These are phyloP conservation scores for Ormyrus rosae DNA, from an alignment of 2,888 invertebrate genomes.

Conservation along the genomic window DNA sequence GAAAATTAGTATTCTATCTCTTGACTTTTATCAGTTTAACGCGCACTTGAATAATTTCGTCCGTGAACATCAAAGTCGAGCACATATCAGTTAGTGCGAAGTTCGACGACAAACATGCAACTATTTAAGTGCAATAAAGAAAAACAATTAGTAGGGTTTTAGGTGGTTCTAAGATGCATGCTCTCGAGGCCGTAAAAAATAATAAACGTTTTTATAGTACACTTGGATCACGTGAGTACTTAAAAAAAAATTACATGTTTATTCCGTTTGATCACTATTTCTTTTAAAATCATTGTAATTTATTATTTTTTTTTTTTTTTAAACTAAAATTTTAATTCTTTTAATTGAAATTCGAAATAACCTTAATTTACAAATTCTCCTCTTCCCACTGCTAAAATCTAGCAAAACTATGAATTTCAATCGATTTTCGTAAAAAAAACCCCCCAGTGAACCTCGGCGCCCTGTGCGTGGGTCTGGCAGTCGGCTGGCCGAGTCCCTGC, in stretches of 20 bases:
- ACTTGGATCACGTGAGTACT: slow-evolving; percentile 57
- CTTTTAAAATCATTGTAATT: no score
- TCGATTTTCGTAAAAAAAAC: no score
- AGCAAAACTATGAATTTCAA: no score
- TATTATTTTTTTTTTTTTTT: no score
- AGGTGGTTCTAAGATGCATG: slow-evolving; percentile 4
- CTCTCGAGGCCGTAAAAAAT: slow-evolving; percentile 6
- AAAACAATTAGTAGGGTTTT: slow-evolving; percentile 10
- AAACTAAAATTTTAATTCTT: no score
- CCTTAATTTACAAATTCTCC: no score
- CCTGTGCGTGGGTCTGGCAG: slow-evolving; percentile 60
- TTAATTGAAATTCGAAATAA: no score
- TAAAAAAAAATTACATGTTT: not conserved
- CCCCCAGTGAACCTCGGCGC: slow-evolving; percentile 61
- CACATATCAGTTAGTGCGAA: slow-evolving; percentile 25
- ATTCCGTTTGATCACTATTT: no score
- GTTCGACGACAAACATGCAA: slow-evolving; percentile 43
- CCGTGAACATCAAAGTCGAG: slow-evolving; percentile 36
- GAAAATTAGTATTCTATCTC: slow-evolving; percentile 45
- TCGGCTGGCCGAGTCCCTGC: slow-evolving; percentile 60
- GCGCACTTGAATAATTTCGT: slow-evolving; percentile 32
- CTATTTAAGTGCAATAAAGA: slow-evolving; percentile 16
- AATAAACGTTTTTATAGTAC: slow-evolving; percentile 49
- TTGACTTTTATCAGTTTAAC: slow-evolving; percentile 36
- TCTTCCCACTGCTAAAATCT: no score